Percentiles rank a stretch among this genome's conserved stretches.
phyloP scores from a whole-genome alignment of 2,797 vertebrate species.

The Hyperoplus immaculatus region DNA sequence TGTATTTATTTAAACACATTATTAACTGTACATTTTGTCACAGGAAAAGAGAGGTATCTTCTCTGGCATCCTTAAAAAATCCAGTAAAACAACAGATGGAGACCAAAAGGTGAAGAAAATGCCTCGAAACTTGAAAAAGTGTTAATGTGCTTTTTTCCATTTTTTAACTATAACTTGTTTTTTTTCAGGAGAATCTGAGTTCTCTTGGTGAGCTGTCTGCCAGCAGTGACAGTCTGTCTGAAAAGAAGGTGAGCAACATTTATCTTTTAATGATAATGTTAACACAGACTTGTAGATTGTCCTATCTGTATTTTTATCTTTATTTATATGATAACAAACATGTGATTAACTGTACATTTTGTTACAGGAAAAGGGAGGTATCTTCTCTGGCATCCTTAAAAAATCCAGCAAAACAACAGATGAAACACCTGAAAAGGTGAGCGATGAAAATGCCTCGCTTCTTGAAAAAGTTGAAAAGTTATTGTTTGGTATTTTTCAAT shows the following conservation, averaged over 20 bases:
- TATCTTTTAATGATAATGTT: conserved; percentile 9
- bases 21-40: not conserved
- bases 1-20: not conserved
- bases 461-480: not conserved
- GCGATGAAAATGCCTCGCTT: not conserved
- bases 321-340: too few species aligned
- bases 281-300: conserved; percentile 12
- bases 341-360: too few species aligned
- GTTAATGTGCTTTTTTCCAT: too few species aligned
- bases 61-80: conserved; percentile 60
- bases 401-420: conserved; percentile 60
- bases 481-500: not conserved
- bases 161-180: not conserved
- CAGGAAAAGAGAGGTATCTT: conserved; percentile 64
- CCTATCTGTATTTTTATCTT: not conserved
- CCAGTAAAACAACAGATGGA: conserved; percentile 54
- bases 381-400: conserved; percentile 56
- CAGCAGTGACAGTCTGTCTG: conserved; percentile 72
- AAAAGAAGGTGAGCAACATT: conserved; percentile 60
- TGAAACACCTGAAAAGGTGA: conserved; percentile 43
- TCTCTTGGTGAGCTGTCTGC: conserved; percentile 48
- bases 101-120: conserved; percentile 24
- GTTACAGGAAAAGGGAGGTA: conserved; percentile 50
- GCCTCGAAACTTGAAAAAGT: not conserved
- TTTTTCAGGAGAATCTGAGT: conserved; percentile 58